Percentiles rank a stretch among this genome's conserved stretches.
phyloP scores from a whole-genome alignment of 2,797 vertebrate species.

The Hippoglossus hippoglossus region DNA sequence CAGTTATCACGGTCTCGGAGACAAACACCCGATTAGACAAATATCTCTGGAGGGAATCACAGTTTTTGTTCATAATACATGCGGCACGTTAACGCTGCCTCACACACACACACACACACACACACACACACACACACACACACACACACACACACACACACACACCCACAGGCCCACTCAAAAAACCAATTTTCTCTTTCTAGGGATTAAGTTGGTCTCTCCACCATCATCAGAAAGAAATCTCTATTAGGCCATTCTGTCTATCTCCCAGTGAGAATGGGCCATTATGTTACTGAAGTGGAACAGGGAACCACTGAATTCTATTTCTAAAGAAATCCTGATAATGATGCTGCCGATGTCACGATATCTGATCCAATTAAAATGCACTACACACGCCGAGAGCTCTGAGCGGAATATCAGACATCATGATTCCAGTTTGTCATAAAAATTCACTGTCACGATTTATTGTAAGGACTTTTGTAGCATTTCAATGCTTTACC shows the following conservation, averaged over 20 bases:
- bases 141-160: constrained; percentile 19
- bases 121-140: constrained; percentile 9
- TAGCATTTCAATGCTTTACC: constrained; percentile 30
- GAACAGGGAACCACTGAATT: constrained; percentile 58
- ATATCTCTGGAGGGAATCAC: constrained; percentile 16
- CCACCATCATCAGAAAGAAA: constrained; percentile 68
- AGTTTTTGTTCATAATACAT: constrained; percentile 22
- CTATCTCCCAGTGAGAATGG: constrained; percentile 47
- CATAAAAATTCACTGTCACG: constrained; percentile 24
- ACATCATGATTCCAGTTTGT: constrained; percentile 48
- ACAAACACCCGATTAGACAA: constrained; percentile 22
- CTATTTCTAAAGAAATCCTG: constrained; percentile 45
- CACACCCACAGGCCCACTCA: constrained; percentile 25
- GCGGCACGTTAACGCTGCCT: constrained; percentile 4
- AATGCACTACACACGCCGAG: constrained; percentile 46
- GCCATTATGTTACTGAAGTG: constrained; percentile 66
- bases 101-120: constrained; percentile 19
- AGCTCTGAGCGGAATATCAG: constrained; percentile 24
- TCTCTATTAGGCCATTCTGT: constrained; percentile 63
- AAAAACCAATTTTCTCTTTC: constrained; percentile 57
- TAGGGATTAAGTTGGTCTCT: constrained; percentile 63
- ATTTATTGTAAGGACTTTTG: constrained; percentile 28
- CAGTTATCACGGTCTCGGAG: constrained; percentile 36
- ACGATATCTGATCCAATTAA: constrained; percentile 69
- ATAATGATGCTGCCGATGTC: constrained; percentile 58